Evolutionary conservation across 2,113 vertebrate genomes (phyloP), one percentile per base, ranked within the genome.

Genomic region (Aleadryas rufinucha): DNA sequence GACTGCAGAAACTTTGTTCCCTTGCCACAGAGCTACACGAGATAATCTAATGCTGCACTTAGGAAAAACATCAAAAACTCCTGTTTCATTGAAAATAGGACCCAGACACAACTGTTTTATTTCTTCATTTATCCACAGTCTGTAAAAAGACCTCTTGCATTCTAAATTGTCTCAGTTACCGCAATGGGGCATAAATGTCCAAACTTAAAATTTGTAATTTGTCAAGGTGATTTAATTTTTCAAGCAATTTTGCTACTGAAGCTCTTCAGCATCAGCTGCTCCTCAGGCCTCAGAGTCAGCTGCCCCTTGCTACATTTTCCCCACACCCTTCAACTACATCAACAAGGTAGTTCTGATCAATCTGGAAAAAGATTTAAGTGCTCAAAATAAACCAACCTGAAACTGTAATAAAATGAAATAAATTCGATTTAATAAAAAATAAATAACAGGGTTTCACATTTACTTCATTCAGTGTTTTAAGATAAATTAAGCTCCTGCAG

Each of bases 1-100:
- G 93, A 81, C 91, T 72, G 92, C 81, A 89, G 86, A 89, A 95
- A 93, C 65, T 89, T 86, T 86, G 65, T 21, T 81, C 80, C 60
- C 60, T 54, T 78, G 52, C 68, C 70, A 84, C 59, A 91, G 52
- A 87, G 33, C 68, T 66, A 13, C 8, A 59, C 35, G 27, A 39
- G 10, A 59, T 12, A 64, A 82, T 65, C 45, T 76, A 85, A 88
- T 45, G 52, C 35, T 89, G 35, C 77, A 63, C 28, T 79, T 64
- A 31, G 21, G 24, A 31, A 69, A 84, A 84, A 64, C 17, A 23
- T 5, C 1, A 4, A 10, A 83, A 83, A 49, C 47, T 31, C 2
- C 0, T 7, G 6, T 61, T 89, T 49, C 47, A 50, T 8, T 84
- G 64, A 84, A 95, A 87, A 84, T 16, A 70, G 14, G 23, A 71